These are phyloP conservation scores for Synchiropus splendidus DNA, from an alignment of 2,113 vertebrate species.

Conservation along the genomic window DNA sequence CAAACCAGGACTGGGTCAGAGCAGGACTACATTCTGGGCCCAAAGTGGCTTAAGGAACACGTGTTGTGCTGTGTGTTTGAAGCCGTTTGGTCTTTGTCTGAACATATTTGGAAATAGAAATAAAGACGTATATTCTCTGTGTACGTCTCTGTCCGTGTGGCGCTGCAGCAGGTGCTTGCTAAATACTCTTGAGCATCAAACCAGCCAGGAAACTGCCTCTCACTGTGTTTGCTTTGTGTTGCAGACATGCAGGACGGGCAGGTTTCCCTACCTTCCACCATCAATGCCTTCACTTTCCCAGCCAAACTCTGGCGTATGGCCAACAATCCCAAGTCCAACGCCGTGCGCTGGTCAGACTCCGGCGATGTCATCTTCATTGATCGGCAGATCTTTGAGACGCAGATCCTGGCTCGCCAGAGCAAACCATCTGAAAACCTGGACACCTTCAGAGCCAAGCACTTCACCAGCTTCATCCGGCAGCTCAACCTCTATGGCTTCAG, in stretches of 20 bases:
- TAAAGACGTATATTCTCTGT: no score
- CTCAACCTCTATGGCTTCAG: slow-evolving; percentile 82
- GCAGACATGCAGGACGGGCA: slow-evolving; percentile 51
- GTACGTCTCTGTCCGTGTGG: no score
- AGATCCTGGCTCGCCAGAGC: slow-evolving; percentile 54
- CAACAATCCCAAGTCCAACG: slow-evolving; percentile 52
- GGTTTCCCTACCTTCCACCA: slow-evolving; percentile 28
- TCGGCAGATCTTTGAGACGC: slow-evolving; percentile 63
- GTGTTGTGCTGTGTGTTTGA: no score
- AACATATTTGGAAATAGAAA: no score
- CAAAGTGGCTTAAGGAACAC: no score
- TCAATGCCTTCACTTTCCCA: slow-evolving; percentile 73
- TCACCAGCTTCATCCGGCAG: slow-evolving; percentile 79
- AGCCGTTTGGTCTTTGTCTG: no score
- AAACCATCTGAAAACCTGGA: neutral
- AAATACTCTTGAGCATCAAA: no score
- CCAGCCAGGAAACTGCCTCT: no score
- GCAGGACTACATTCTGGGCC: no score
- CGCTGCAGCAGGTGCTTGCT: no score
- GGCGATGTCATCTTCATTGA: slow-evolving; percentile 68
- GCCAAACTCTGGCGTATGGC: slow-evolving; percentile 79
- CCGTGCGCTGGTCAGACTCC: slow-evolving; percentile 67
- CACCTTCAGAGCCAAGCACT: slow-evolving; percentile 75
- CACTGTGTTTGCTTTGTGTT: no score
- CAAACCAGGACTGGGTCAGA: no score